A percentile compares a stretch with the other conserved stretches of the same genome.
Conservation (phyloP, 2,113 vertebrate species). For the Panthera uncia region DNA sequence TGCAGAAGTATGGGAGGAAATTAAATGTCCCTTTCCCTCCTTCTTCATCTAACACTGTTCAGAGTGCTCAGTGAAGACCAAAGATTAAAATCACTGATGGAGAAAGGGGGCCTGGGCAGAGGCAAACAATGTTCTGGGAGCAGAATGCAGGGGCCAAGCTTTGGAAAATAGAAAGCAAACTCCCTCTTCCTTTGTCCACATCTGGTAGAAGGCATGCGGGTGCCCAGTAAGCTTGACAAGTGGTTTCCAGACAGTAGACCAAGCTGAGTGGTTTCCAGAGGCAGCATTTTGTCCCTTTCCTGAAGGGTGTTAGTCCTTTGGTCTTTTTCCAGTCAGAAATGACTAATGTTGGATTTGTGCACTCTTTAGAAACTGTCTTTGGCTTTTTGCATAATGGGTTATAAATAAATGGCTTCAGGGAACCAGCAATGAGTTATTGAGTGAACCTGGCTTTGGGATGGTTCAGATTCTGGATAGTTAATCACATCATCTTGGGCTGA, state of each 20-base stretch:
- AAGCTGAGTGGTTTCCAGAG: slow-evolving; percentile 40
- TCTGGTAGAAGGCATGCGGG: neutral
- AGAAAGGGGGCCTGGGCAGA: neutral
- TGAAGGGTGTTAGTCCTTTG: neutral
- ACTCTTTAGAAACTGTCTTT: slow-evolving; percentile 65
- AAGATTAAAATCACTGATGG: slow-evolving; percentile 25
- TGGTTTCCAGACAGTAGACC: slow-evolving; percentile 13
- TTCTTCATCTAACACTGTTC: neutral
- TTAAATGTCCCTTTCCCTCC: neutral
- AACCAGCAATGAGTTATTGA: slow-evolving; percentile 58
- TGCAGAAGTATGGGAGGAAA: neutral
- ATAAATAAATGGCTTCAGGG: slow-evolving; percentile 71
- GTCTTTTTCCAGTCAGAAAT: slow-evolving; percentile 60
- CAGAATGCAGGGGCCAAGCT: neutral
- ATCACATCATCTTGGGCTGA: slow-evolving; percentile 58
- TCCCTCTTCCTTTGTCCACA: neutral
- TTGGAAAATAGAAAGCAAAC: slow-evolving; percentile 19
- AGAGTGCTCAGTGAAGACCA: slow-evolving; percentile 6
- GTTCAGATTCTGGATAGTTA: slow-evolving; percentile 64
- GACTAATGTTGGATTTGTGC: slow-evolving; percentile 48
- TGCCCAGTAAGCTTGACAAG: neutral
- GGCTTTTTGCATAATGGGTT: slow-evolving; percentile 56
- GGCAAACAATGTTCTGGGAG: neutral
- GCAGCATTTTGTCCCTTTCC: neutral
- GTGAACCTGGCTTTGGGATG: slow-evolving; percentile 44